phyloP scores from a whole-genome alignment of 2,888 invertebrate species.

The Papilio protenor region DNA sequence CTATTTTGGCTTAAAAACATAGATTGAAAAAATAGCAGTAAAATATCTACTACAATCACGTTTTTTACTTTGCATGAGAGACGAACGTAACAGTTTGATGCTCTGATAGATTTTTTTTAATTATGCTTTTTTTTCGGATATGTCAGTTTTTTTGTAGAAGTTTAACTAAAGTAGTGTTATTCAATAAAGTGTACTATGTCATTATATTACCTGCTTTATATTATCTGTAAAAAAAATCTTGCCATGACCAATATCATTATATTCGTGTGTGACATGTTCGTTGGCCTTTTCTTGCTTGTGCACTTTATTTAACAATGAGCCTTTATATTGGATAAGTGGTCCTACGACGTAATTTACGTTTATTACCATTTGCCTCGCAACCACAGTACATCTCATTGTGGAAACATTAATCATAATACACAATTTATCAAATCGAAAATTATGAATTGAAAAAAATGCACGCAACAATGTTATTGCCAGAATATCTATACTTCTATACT shows the following conservation, averaged over 20 bases:
- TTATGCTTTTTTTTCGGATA: too few species aligned
- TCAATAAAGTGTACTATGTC: too few species aligned
- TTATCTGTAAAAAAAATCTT: not conserved
- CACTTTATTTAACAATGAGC: conserved; percentile 26
- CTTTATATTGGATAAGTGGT: conserved; percentile 34
- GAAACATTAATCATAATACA: not conserved
- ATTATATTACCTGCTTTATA: too few species aligned
- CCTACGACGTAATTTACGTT: conserved; percentile 16
- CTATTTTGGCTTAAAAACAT: not conserved
- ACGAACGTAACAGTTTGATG: not conserved
- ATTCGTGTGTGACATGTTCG: not conserved
- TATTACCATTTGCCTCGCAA: not conserved
- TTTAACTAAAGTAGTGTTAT: too few species aligned
- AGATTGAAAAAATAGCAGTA: not conserved
- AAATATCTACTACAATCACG: not conserved
- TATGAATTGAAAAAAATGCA: not conserved
- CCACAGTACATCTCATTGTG: conserved; percentile 6
- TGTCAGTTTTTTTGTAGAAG: too few species aligned
- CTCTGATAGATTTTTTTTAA: too few species aligned
- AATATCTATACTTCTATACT: too few species aligned
- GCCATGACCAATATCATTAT: not conserved
- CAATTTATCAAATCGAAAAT: not conserved
- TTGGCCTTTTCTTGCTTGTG: not conserved
- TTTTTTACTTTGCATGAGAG: not conserved
- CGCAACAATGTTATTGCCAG: too few species aligned